A percentile compares a stretch with the other conserved stretches of the same genome.
phyloP scores from a whole-genome alignment of 2,113 vertebrate species.

The Tauraco erythrolophus region DNA sequence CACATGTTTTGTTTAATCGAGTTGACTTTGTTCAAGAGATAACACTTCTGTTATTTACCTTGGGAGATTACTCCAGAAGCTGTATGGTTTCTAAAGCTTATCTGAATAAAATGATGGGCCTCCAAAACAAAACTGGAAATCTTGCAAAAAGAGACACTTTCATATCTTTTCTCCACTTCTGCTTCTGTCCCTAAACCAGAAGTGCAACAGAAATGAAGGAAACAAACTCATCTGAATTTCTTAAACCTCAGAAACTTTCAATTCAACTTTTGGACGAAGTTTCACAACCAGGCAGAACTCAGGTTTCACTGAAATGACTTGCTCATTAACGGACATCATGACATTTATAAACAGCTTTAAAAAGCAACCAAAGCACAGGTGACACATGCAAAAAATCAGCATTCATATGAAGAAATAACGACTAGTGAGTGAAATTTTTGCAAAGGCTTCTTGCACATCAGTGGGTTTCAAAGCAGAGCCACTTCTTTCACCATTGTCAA shows the following conservation, averaged over 20 bases:
- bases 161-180: slow-evolving; percentile 20
- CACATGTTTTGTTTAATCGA: neutral
- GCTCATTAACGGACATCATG: neutral
- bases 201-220: slow-evolving; percentile 36
- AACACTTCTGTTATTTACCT: neutral
- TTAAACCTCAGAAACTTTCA: slow-evolving; percentile 30
- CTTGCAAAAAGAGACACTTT: neutral
- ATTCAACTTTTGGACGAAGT: slow-evolving; percentile 17
- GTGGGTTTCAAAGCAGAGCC: neutral
- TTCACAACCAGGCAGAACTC: neutral
- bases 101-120: neutral
- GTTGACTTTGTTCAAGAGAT: neutral
- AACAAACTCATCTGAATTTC: slow-evolving; percentile 1
- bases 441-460: neutral
- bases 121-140: neutral
- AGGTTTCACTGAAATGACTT: neutral
- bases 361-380: neutral
- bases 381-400: neutral
- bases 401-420: neutral
- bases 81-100: neutral
- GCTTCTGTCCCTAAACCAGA: slow-evolving; percentile 16
- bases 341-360: neutral
- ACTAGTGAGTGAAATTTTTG: neutral
- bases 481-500: neutral
- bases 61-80: neutral